phyloP scores from a whole-genome alignment of 2,888 invertebrate genomes.

The Coleophora deauratella region DNA sequence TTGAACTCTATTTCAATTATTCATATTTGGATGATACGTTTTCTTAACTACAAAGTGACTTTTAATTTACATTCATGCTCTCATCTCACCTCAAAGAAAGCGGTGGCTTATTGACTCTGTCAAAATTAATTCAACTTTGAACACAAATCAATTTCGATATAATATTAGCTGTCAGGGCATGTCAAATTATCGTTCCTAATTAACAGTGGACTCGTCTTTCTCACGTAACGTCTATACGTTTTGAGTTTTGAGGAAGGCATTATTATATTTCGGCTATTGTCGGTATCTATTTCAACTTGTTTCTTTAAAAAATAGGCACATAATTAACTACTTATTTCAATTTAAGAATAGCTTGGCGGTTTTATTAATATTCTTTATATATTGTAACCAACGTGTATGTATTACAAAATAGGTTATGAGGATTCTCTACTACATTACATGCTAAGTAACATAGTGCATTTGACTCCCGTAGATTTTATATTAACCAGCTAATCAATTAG shows the following conservation, averaged over 20 bases:
- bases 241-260: constrained; percentile 32
- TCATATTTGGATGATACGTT: neutral
- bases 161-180: constrained; percentile 66
- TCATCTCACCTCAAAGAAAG: constrained; percentile 29
- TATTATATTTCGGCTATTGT: constrained; percentile 31
- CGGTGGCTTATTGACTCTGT: constrained; percentile 71
- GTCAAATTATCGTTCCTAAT: constrained; percentile 66
- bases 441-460: no score
- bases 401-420: no score
- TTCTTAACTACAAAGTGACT: neutral
- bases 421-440: no score
- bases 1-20: neutral
- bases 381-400: no score
- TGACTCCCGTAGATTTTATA: no score
- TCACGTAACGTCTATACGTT: constrained; percentile 47
- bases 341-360: no score
- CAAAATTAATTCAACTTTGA: constrained; percentile 70
- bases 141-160: constrained; percentile 70
- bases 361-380: no score
- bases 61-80: constrained; percentile 15
- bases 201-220: constrained; percentile 52
- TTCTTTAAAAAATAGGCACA: no score
- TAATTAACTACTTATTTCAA: no score
- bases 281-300: neutral
- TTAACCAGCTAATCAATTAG: no score